Base-by-base conservation (phyloP, 2,888 invertebrate genomes). In the Octonoba sinensis region DNA sequence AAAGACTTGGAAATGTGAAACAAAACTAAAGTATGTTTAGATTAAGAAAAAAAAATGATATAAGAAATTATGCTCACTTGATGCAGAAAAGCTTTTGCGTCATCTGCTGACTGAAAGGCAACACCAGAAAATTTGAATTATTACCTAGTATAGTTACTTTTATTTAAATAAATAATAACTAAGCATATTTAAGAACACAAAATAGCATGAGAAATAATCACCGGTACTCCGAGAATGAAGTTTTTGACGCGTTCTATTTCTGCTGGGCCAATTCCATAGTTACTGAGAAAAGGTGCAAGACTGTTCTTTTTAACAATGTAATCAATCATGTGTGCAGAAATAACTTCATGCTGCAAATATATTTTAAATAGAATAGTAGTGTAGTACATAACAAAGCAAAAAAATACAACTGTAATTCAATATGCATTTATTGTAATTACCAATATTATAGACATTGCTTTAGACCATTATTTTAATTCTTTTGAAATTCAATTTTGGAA, bases 331-430 rank as follows among this genome's bases (percentile, higher is more conserved):
- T 85, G 79, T 11, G 88, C 86, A 1, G 91, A 91, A 13, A 87
- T 88, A n/a, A 88, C 85, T 87, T 91, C 91, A 87, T 91, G 91
- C 90, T 91, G 86, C 46, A 88, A 87, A 20, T 20, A 6, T 18
- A 20, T 24, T 15, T 44, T n/a, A 20, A 3, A 54, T 11, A 18
- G 20, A 12, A 47, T 12, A 46, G 18, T 47, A 65, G 20, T 27
- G 13, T n/a, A 18, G 15, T 16, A 46, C 8, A 60, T 22, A 20
- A 20, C 16, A 27, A 27, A 27, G 6, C 3, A 6, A 27, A 27
- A 27, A 6, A 3, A 6, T 27, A 27, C 27, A 27, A 6, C 2
- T 27, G 6, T 27, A 27, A n/a, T n/a, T n/a, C n/a, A n/a, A n/a
- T n/a, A n/a, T n/a, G n/a, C n/a, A n/a, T n/a, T n/a, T n/a, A n/a